Percentiles rank a stretch among this genome's conserved stretches.
phyloP scores from a whole-genome alignment of 2,888 invertebrate genomes.

The Crematogaster levior region DNA sequence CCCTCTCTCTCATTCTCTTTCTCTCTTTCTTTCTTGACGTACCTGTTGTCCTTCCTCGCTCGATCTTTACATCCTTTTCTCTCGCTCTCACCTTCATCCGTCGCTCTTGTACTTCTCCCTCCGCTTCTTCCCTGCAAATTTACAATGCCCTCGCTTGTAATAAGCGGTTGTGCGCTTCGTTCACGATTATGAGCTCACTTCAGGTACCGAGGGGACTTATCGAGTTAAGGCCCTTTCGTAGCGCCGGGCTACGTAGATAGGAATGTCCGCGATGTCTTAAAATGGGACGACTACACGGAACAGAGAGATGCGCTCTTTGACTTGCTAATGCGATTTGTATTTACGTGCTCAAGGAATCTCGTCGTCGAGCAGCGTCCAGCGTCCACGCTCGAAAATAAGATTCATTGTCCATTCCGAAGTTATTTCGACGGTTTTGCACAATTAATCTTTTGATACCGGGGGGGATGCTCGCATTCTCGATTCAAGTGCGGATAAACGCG shows the following conservation, averaged over 20 bases:
- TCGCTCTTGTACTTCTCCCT: slow-evolving; percentile 50
- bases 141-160: slow-evolving; percentile 78
- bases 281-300: slow-evolving; percentile 14
- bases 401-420: neutral
- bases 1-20: slow-evolving; percentile 49
- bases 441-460: slow-evolving; percentile 21
- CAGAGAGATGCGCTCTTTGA: slow-evolving; percentile 22
- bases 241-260: slow-evolving; percentile 52
- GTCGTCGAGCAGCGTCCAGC: neutral
- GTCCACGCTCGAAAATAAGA: neutral
- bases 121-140: slow-evolving; percentile 72
- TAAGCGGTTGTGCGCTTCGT: slow-evolving; percentile 77
- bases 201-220: slow-evolving; percentile 74
- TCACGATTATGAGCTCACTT: slow-evolving; percentile 78
- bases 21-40: slow-evolving; percentile 15
- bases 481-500: no score
- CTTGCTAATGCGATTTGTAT: slow-evolving; percentile 22
- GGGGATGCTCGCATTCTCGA: slow-evolving; percentile 31
- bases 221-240: slow-evolving; percentile 70
- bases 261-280: slow-evolving; percentile 47
- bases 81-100: slow-evolving; percentile 21
- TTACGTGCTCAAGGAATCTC: slow-evolving; percentile 4
- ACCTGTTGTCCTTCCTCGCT: slow-evolving; percentile 24
- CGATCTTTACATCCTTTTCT: slow-evolving; percentile 16
- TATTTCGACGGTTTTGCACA: neutral